These are phyloP conservation scores for Melanotaenia parkinsoni DNA, from an alignment of 2,797 vertebrate species.

Conservation along the genomic window DNA sequence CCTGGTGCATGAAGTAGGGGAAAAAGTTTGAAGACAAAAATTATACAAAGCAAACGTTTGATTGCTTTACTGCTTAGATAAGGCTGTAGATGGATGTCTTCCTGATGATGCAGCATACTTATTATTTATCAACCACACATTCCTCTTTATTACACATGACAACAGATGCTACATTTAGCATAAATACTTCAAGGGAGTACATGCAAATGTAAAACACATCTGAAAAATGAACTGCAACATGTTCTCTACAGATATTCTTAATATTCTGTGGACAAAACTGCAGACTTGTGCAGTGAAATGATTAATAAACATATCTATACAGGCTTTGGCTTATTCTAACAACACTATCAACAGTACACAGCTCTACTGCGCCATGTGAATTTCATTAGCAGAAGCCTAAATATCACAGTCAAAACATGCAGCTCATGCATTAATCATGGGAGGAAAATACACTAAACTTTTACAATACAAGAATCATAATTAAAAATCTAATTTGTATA, in stretches of 20 bases:
- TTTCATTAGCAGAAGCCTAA: constrained; percentile 65
- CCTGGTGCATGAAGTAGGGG: constrained; percentile 76
- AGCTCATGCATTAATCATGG: constrained; percentile 73
- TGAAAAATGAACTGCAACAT: background rate
- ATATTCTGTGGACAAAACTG: constrained; percentile 62
- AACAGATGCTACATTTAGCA: background rate
- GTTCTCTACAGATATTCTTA: constrained; percentile 30
- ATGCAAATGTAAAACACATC: background rate
- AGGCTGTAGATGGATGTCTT: constrained; percentile 19
- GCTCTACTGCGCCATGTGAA: constrained; percentile 27
- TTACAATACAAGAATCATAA: constrained; percentile 69
- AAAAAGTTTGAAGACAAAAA: background rate
- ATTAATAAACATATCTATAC: constrained; percentile 61
- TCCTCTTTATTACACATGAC: background rate
- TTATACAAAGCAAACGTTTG: background rate
- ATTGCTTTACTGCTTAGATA: constrained; percentile 16
- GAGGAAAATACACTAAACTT: constrained; percentile 57
- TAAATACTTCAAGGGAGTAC: background rate
- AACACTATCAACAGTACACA: constrained; percentile 45
- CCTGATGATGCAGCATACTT: constrained; percentile 29
- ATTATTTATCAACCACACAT: background rate
- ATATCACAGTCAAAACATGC: constrained; percentile 68
- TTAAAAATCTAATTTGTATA: constrained; percentile 74
- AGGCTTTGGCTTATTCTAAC: constrained; percentile 48
- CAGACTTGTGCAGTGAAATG: constrained; percentile 29